These are phyloP conservation scores for Tragelaphus imberbis DNA, from an alignment of 2,113 vertebrate genomes.

Conservation along the genomic window DNA sequence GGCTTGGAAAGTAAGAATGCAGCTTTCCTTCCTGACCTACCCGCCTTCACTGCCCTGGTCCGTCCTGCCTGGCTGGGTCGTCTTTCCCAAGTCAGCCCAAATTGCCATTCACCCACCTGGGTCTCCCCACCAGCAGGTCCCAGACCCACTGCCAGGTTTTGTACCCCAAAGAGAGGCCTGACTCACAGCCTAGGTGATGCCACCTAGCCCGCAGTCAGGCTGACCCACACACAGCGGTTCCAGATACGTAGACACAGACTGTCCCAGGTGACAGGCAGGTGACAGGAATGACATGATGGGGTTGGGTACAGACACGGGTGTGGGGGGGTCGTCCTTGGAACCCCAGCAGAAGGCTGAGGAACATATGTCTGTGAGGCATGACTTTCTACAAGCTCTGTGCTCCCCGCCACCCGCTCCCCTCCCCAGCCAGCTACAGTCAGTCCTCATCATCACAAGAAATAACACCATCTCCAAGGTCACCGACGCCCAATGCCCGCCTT, in stretches of 20 bases:
- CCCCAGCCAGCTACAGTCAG: not conserved
- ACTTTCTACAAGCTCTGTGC: not conserved
- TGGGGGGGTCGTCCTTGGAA: not conserved
- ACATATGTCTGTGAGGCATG: not conserved
- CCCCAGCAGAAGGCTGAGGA: not conserved
- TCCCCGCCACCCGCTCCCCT: not conserved
- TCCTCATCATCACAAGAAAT: not conserved
- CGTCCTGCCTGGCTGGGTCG: rapidly evolving
- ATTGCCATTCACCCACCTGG: rapidly evolving
- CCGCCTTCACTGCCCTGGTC: rapidly evolving
- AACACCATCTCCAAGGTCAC: not conserved
- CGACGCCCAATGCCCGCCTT: not conserved
- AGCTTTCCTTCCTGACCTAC: not conserved
- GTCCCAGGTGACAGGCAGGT: not conserved
- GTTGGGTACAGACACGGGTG: not conserved
- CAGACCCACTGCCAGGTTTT: not conserved
- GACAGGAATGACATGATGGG: not conserved
- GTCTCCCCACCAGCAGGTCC: not conserved
- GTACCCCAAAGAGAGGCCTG: not conserved
- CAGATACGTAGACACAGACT: not conserved
- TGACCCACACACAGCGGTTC: not conserved
- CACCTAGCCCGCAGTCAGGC: not conserved
- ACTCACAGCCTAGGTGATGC: not conserved
- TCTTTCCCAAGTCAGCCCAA: not conserved
- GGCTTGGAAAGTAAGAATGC: not conserved